Conservation (phyloP, 2,797 vertebrate genomes). For the Pangasius macronema region DNA sequence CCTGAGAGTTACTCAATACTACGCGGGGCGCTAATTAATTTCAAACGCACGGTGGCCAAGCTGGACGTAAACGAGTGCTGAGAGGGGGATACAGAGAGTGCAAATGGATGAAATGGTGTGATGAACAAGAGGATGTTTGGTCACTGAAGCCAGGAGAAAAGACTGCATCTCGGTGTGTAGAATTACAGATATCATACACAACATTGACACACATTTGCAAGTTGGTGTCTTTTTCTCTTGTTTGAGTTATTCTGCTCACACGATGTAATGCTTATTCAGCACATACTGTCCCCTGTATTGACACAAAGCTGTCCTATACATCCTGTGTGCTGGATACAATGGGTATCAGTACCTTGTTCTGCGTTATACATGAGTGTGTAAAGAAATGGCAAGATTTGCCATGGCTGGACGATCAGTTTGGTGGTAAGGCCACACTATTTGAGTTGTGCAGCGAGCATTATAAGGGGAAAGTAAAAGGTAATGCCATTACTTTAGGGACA, state of each 20-base stretch:
- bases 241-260: slow-evolving; percentile 40
- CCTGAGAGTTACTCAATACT: slow-evolving; percentile 81
- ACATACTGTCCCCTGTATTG: slow-evolving; percentile 44
- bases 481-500: slow-evolving; percentile 56
- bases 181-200: neutral
- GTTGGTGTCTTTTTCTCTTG: slow-evolving; percentile 12
- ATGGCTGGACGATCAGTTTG: slow-evolving; percentile 49
- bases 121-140: slow-evolving; percentile 32
- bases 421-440: slow-evolving; percentile 45
- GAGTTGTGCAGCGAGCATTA: slow-evolving; percentile 45
- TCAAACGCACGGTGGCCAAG: slow-evolving; percentile 60
- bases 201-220: neutral
- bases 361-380: slow-evolving; percentile 8
- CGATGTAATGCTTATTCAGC: slow-evolving; percentile 50
- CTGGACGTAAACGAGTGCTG: slow-evolving; percentile 64
- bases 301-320: slow-evolving; percentile 45
- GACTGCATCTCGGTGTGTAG: neutral
- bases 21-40: slow-evolving; percentile 79
- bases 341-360: neutral
- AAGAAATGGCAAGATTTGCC: slow-evolving; percentile 3
- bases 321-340: slow-evolving; percentile 2
- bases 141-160: slow-evolving; percentile 5
- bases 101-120: slow-evolving; percentile 30
- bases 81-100: neutral
- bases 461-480: slow-evolving; percentile 47